Evolutionary conservation across 1,140 invertebrate genomes (phyloP).

Genomic region (Pseudomyrmex cubaensis): DNA sequence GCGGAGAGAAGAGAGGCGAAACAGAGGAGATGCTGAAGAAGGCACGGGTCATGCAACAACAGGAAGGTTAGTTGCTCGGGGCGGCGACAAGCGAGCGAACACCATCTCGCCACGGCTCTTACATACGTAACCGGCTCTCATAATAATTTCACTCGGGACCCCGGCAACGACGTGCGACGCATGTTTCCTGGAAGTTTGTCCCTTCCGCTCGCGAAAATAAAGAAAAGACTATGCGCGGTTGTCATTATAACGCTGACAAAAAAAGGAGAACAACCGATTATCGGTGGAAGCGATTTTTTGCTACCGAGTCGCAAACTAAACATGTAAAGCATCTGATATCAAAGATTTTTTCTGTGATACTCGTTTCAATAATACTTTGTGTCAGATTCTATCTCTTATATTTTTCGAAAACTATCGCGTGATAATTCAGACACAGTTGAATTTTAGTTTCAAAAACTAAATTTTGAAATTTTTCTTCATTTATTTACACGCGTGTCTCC

Average conservation of each 20-base stretch:
- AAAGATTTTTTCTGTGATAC: background rate
- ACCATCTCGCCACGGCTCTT: conserved; percentile 77
- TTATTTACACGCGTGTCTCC: background rate
- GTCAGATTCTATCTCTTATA: too few species aligned
- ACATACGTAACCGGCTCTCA: conserved; percentile 79
- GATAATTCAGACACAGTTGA: background rate
- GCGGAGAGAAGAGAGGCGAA: conserved; percentile 1
- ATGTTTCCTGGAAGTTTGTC: conserved; percentile 71
- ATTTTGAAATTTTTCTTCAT: background rate
- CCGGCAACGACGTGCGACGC: conserved; percentile 58
- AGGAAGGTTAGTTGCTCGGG: conserved; percentile 83
- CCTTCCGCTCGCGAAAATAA: conserved; percentile 15
- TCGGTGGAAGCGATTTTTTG: background rate
- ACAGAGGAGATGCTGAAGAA: conserved; percentile 74
- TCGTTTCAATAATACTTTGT: background rate
- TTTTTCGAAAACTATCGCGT: too few species aligned
- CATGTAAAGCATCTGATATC: background rate
- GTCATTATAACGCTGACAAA: background rate
- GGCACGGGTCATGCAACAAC: conserved; percentile 83
- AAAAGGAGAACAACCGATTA: conserved; percentile 27
- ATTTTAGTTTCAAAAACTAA: background rate
- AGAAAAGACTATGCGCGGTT: conserved; percentile 10
- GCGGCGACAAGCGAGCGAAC: conserved; percentile 82
- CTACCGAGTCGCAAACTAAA: background rate
- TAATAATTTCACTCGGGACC: conserved; percentile 79